These are phyloP conservation scores for Cataglyphis cursor DNA, from an alignment of 2,888 invertebrate species.

Conservation along the genomic window DNA sequence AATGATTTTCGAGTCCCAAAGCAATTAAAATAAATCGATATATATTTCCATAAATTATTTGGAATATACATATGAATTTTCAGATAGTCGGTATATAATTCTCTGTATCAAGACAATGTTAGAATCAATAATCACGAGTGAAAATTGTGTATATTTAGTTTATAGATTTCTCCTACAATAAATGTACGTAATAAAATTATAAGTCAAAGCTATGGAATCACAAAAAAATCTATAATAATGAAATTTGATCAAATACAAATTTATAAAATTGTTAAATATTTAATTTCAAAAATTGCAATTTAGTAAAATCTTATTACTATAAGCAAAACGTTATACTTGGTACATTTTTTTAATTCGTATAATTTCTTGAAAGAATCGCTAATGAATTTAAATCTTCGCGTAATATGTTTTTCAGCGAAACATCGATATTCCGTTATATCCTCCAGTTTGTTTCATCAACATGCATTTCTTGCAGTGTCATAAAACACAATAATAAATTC, in stretches of 20 bases:
- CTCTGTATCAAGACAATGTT: neutral
- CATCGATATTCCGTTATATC: slow-evolving; percentile 36
- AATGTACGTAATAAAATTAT: neutral
- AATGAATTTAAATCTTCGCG: slow-evolving; percentile 45
- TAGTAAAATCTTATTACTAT: neutral
- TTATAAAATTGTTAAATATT: neutral
- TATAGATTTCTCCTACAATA: neutral
- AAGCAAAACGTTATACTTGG: slow-evolving; percentile 12
- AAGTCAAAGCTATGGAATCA: neutral
- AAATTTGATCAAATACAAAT: neutral
- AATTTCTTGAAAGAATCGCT: slow-evolving; percentile 41
- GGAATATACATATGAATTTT: neutral
- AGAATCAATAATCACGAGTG: slow-evolving; percentile 19
- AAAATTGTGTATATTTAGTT: slow-evolving; percentile 7
- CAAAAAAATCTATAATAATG: neutral
- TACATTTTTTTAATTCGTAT: slow-evolving; percentile 1
- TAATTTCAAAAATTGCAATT: neutral
- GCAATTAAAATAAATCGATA: slow-evolving; percentile 23
- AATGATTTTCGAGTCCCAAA: slow-evolving; percentile 29
- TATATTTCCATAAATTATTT: neutral
- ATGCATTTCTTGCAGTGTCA: slow-evolving; percentile 6
- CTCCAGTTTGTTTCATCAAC: slow-evolving; percentile 33
- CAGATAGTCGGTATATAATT: neutral
- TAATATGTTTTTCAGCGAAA: slow-evolving; percentile 35
- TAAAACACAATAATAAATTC: slow-evolving; percentile 45